Conservation (phyloP, 2,888 invertebrate genomes). For the Aethes cnicana region DNA sequence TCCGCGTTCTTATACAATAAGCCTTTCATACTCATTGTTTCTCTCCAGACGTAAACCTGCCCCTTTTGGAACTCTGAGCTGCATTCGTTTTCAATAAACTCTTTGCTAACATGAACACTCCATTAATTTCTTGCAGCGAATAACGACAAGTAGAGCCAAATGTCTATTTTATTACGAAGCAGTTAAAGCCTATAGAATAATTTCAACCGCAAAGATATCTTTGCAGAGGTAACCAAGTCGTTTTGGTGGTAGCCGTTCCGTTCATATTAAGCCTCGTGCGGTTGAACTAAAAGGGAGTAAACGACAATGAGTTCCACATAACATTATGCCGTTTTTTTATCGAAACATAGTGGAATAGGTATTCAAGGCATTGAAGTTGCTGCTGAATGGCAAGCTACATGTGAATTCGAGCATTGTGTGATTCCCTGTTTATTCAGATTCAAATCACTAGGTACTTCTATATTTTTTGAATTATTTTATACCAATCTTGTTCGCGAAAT, state of each 20-base stretch:
- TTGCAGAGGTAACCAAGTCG: slow-evolving; percentile 52
- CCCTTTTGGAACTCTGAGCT: slow-evolving; percentile 60
- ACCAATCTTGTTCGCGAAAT: too few species aligned
- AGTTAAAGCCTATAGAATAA: slow-evolving; percentile 4
- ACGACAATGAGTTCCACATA: too few species aligned
- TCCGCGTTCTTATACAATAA: slow-evolving; percentile 61
- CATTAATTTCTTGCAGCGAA: background rate
- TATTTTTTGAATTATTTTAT: background rate
- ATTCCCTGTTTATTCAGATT: slow-evolving; percentile 25
- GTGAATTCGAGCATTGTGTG: slow-evolving; percentile 33
- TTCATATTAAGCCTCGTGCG: slow-evolving; percentile 46
- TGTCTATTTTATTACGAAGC: background rate
- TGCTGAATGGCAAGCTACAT: slow-evolving; percentile 43
- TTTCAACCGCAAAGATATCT: slow-evolving; percentile 8
- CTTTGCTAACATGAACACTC: slow-evolving; percentile 54
- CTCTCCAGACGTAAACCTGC: slow-evolving; percentile 60
- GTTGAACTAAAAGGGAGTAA: too few species aligned
- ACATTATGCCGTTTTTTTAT: too few species aligned
- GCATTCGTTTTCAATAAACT: slow-evolving; percentile 77
- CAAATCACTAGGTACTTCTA: slow-evolving; percentile 30
- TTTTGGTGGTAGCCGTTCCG: slow-evolving; percentile 40
- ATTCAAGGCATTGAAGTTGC: slow-evolving; percentile 69
- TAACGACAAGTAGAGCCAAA: background rate
- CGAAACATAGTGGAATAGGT: too few species aligned
- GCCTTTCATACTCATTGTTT: slow-evolving; percentile 71